Base-by-base conservation (phyloP, 1,140 invertebrate genomes). In the Cydia amplana region DNA sequence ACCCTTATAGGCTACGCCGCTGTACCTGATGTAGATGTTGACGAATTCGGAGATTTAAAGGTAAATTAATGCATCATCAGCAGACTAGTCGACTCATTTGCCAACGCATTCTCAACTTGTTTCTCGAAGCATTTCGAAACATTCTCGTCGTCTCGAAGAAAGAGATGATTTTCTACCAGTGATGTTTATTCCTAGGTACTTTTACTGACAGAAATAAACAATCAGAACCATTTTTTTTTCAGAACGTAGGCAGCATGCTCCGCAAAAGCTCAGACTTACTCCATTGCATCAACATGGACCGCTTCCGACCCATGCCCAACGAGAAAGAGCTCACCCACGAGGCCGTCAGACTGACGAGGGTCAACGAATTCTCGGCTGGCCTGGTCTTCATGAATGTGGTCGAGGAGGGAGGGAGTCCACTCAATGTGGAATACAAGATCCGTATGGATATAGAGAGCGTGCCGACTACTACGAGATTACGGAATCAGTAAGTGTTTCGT, bases 381-480 rank as follows among this genome's bases (percentile, higher is more conserved):
- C 70, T 95, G 65, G 86, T 94, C 20, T 93, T 94, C 76, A 77
- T 91, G 43, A 84, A 91, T 73, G 79, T 81, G 32, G 79, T 90
- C 4, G 78, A 84, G 6, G 79, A 82, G n/a, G 81, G 32, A 18
- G 80, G 86, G 3, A 75, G 92, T 1, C 85, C 91, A 0, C 74
- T 88, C 5, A 88, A 94, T 76, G 83, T 94, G 0, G 85, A 91
- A 23, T 95, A 96, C 79, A 95, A 95, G 82, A 94, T 96, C 51
- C 93, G 95, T 73, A 95, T 95, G 95, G 95, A 95, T 80, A 94
- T 95, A 14, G 95, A 96, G 74, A 95, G 95, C 77, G 94, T 94
- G 2, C 95, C 95, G 12, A 94, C 95, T 0, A 95, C 95, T 0
- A 93, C 88, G 16, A 93, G 93, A 89, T 83, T 94, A 49, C 94